Evolutionary conservation across 2,888 invertebrate genomes (phyloP).

Genomic region (Bedellia somnulentella): DNA sequence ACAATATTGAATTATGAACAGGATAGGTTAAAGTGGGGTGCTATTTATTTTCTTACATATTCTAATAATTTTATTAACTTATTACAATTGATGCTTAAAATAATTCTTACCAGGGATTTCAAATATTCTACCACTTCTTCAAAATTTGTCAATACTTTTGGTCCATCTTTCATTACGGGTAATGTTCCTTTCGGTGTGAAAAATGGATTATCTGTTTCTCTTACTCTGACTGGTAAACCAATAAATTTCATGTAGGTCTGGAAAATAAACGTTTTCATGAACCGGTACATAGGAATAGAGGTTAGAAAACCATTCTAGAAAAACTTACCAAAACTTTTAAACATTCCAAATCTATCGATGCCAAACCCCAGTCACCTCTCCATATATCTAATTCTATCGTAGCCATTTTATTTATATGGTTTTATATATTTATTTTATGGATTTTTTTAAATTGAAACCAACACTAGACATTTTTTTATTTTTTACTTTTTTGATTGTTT

Average conservation of each 20-base stretch:
- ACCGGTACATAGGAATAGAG: no score
- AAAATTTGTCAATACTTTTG: slow-evolving; percentile 63
- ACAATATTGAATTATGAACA: no score
- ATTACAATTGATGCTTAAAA: no score
- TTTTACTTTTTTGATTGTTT: no score
- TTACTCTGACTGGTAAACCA: slow-evolving; percentile 72
- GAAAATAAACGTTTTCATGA: slow-evolving; percentile 16
- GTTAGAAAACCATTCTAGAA: no score
- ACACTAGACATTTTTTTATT: no score
- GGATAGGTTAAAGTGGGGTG: no score
- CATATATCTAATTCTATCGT: slow-evolving; percentile 71
- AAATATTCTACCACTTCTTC: slow-evolving; percentile 71
- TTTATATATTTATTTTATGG: no score
- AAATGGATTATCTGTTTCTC: slow-evolving; percentile 70
- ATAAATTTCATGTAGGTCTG: slow-evolving; percentile 74
- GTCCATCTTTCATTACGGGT: slow-evolving; percentile 67
- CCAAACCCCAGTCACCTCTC: slow-evolving; percentile 86
- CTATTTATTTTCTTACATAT: no score
- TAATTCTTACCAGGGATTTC: slow-evolving; percentile 60
- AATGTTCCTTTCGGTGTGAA: slow-evolving; percentile 72
- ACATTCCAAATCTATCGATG: slow-evolving; percentile 82
- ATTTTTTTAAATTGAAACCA: no score
- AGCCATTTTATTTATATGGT: no score
- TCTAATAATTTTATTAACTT: no score
- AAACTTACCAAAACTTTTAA: slow-evolving; percentile 78